Percentiles rank a stretch among this genome's conserved stretches.
Conservation (phyloP, 2,113 vertebrate species). For the Aegotheles bennettii region DNA sequence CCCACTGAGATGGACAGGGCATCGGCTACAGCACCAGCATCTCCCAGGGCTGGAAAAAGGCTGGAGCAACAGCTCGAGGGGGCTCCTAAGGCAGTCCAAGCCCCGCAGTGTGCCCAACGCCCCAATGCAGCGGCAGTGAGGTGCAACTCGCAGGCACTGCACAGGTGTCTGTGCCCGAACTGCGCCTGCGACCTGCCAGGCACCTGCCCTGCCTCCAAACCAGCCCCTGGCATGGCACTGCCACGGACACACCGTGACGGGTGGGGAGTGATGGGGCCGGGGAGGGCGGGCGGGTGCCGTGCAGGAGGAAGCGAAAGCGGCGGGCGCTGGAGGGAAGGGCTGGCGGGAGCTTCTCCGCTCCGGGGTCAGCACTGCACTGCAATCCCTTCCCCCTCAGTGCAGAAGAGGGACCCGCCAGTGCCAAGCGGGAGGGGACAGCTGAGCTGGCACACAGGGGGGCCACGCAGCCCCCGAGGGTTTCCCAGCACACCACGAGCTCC, state of each 20-base stretch:
- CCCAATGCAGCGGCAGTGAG: not conserved
- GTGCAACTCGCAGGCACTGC: not conserved
- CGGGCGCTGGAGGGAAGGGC: fast-evolving
- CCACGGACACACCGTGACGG: not conserved
- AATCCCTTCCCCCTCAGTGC: not conserved
- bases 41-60: not conserved
- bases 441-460: not conserved
- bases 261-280: not conserved
- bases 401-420: not conserved
- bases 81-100: not conserved
- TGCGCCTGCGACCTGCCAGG: fast-evolving
- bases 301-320: not conserved
- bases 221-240: not conserved
- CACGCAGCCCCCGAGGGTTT: not conserved
- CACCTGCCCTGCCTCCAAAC: not conserved
- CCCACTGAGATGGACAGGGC: fast-evolving
- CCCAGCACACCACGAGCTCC: not conserved
- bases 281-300: fast-evolving
- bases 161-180: not conserved
- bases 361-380: no score
- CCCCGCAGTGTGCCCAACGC: fast-evolving
- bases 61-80: not conserved
- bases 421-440: fast-evolving
- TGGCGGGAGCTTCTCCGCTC: not conserved
- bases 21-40: fast-evolving